Evolutionary conservation across 1,140 invertebrate genomes (phyloP).

Genomic region (Ganaspis sp.): DNA sequence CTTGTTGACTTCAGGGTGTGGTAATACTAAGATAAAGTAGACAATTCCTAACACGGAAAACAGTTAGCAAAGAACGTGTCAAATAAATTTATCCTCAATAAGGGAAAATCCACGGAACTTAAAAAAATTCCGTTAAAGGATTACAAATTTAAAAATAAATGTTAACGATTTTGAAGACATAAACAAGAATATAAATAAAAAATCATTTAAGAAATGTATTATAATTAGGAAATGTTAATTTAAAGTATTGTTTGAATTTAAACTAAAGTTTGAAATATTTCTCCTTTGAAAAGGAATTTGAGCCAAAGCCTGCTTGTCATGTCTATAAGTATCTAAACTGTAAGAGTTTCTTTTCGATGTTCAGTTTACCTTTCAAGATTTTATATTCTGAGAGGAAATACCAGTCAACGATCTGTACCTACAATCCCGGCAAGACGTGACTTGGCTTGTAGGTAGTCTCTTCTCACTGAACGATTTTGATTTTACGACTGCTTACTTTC

Average conservation of each 20-base stretch:
- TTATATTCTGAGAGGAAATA: constrained; percentile 19
- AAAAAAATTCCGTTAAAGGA: not conserved
- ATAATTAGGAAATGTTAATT: too few species aligned
- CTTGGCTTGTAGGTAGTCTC: constrained; percentile 14
- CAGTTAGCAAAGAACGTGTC: not conserved
- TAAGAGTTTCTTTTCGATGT: not conserved
- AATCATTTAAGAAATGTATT: too few species aligned
- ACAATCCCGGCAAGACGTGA: constrained; percentile 10
- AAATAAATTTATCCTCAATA: not conserved
- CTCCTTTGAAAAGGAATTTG: not conserved
- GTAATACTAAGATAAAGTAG: not conserved
- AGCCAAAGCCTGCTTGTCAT: not conserved
- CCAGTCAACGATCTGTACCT: constrained; percentile 29
- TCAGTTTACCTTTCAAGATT: constrained; percentile 4
- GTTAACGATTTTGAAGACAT: too few species aligned
- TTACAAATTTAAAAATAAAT: too few species aligned
- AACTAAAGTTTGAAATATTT: not conserved
- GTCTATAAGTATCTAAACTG: constrained; percentile 4
- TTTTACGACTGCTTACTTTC: not conserved
- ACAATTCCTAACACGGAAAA: not conserved
- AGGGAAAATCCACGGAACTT: not conserved
- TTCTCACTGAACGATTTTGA: not conserved
- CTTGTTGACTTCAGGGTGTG: not conserved
- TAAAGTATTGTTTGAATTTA: too few species aligned
- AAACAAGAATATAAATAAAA: too few species aligned